Percentiles rank a stretch among this genome's conserved stretches.
phyloP scores from a whole-genome alignment of 1,140 invertebrate species.

The Drosophila leontia region DNA sequence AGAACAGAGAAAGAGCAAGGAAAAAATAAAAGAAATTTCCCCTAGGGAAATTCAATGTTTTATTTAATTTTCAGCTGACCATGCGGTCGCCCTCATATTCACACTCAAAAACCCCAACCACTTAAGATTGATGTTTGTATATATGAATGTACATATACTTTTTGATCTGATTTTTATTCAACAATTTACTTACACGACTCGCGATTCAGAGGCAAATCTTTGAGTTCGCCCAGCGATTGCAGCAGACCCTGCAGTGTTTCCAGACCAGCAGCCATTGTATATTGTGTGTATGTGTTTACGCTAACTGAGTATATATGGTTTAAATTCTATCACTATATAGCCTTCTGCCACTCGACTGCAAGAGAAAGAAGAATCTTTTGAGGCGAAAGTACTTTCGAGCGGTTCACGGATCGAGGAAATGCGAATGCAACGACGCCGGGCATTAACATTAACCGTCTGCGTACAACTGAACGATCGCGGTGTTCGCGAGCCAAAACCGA shows the following conservation, averaged over 20 bases:
- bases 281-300: conserved; percentile 32
- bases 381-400: conserved; percentile 47
- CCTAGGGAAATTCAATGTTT: conserved; percentile 42
- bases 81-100: conserved; percentile 48
- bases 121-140: conserved; percentile 2
- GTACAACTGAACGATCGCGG: conserved; percentile 64
- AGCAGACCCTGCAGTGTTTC: conserved; percentile 69
- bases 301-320: conserved; percentile 32
- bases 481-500: conserved; percentile 43
- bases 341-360: conserved; percentile 44
- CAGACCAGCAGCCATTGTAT: conserved; percentile 75
- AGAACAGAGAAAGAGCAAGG: conserved; percentile 3
- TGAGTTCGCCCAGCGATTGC: conserved; percentile 71
- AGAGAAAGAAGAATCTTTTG: conserved; percentile 41
- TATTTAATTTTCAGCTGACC: conserved; percentile 33
- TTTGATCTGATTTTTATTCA: conserved; percentile 1
- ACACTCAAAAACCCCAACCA: conserved; percentile 9
- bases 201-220: conserved; percentile 73
- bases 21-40: conserved; percentile 30
- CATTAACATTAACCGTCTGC: conserved; percentile 74
- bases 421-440: conserved; percentile 62
- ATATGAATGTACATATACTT: conserved; percentile 15
- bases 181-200: conserved; percentile 77
- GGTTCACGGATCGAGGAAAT: conserved; percentile 61
- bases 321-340: conserved; percentile 55